Evolutionary conservation across 2,113 vertebrate species (phyloP).

Genomic region (Atractosteus spatula): DNA sequence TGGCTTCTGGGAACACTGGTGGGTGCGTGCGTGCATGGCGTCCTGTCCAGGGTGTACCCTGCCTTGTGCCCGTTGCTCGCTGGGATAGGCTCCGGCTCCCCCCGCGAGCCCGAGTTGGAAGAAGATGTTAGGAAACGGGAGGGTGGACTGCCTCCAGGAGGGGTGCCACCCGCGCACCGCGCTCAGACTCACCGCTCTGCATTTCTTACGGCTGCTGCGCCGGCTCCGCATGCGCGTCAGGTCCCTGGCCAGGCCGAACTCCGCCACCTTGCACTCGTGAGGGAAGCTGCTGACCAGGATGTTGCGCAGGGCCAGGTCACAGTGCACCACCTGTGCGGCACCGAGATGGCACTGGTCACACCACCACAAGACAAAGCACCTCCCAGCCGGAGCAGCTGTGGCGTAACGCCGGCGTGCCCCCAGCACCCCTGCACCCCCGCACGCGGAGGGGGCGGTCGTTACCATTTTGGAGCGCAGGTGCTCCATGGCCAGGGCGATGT

Average conservation of each 20-base stretch:
- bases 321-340: constrained; percentile 54
- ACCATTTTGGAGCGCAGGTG: constrained; percentile 67
- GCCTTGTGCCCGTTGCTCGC: no score
- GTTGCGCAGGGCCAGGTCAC: constrained; percentile 62
- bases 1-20: no score
- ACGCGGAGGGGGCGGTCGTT: not conserved
- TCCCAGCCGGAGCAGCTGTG: no score
- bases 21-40: no score
- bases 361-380: not conserved
- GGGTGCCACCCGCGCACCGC: no score
- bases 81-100: no score
- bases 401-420: no score
- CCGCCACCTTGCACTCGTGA: constrained; percentile 58
- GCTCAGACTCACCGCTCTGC: constrained; percentile 20
- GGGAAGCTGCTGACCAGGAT: constrained; percentile 61
- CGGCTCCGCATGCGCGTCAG: constrained; percentile 37
- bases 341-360: not conserved
- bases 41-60: no score
- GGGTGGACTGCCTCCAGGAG: no score
- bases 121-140: no score
- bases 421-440: not conserved
- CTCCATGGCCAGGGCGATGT: constrained; percentile 68
- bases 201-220: constrained; percentile 40
- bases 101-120: no score
- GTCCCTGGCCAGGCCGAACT: constrained; percentile 60